A percentile compares a stretch with the other conserved stretches of the same genome.
Conservation (phyloP, 35 echinoderm and acorn worm genomes). For the Ophioderma brevispina region DNA sequence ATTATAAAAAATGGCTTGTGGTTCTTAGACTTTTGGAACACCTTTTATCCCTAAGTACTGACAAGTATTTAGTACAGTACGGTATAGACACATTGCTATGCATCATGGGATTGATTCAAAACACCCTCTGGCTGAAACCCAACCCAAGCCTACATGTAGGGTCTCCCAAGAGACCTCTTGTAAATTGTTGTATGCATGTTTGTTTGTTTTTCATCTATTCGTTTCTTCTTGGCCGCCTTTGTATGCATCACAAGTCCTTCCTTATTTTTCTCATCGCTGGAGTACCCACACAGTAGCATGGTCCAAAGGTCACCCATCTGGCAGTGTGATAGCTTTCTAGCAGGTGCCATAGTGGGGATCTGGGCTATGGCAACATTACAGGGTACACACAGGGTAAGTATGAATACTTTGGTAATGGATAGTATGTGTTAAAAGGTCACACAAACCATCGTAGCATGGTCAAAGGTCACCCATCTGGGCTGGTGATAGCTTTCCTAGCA, state of each 20-base stretch:
- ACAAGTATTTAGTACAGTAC: too few relatives aligned
- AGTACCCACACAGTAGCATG: conserved; percentile 61
- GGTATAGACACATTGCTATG: too few relatives aligned
- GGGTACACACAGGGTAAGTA: conserved; percentile 84
- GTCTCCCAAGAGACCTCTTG: too few relatives aligned
- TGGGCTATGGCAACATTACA: conserved; percentile 87
- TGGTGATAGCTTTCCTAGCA: conserved; percentile 57
- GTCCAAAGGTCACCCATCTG: conserved; percentile 86
- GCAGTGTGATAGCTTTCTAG: conserved; percentile 71
- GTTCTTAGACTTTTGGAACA: too few relatives aligned
- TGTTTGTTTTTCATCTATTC: neutral
- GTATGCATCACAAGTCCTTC: conserved; percentile 95
- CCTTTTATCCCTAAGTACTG: too few relatives aligned
- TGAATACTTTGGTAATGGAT: too few relatives aligned
- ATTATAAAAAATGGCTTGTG: too few relatives aligned
- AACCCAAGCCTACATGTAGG: too few relatives aligned
- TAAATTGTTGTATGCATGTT: too few relatives aligned
- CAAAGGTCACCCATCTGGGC: conserved; percentile 85
- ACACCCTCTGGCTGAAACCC: too few relatives aligned
- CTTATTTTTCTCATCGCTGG: conserved; percentile 83
- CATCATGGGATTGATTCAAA: too few relatives aligned
- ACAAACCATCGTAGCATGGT: conserved; percentile 33
- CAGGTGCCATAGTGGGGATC: conserved; percentile 72
- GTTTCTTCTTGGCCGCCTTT: conserved; percentile 52
- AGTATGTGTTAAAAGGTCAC: too few relatives aligned